Percentiles rank a stretch among this genome's conserved stretches.
Evolutionary conservation across 2,888 invertebrate species (phyloP).

Genomic region (Gerris lacustris): DNA sequence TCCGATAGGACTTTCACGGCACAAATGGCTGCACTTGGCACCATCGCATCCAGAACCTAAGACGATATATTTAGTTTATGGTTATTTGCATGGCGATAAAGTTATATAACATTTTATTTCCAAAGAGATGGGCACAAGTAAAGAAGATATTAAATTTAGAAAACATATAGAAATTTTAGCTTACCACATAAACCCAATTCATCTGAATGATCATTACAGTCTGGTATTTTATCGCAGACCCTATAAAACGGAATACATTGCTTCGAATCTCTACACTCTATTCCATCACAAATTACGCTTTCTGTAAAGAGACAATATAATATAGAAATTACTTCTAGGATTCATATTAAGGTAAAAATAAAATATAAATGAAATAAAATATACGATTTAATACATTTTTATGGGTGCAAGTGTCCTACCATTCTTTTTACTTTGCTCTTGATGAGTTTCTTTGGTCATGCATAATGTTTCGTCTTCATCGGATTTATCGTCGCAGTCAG

Average conservation of each 20-base stretch:
- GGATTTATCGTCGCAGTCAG: constrained; percentile 20
- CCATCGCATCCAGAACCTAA: constrained; percentile 39
- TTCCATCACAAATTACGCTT: background rate
- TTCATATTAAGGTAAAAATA: no score
- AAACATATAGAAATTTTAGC: constrained; percentile 17
- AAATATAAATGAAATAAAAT: no score
- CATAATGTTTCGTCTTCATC: constrained; percentile 20
- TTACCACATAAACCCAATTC: constrained; percentile 53
- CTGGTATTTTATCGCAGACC: constrained; percentile 48
- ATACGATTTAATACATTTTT: no score
- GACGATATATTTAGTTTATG: background rate
- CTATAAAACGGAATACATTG: constrained; percentile 47
- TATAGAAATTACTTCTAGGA: no score
- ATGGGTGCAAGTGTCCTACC: no score
- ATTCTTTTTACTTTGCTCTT: no score
- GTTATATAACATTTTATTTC: constrained; percentile 4
- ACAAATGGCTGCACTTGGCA: constrained; percentile 28
- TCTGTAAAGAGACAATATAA: background rate
- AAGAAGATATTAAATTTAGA: background rate
- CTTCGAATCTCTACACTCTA: constrained; percentile 35
- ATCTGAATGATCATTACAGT: constrained; percentile 62
- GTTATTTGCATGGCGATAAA: constrained; percentile 5
- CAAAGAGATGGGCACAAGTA: background rate
- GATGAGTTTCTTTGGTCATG: constrained; percentile 29
- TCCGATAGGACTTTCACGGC: constrained; percentile 48